phyloP scores from a whole-genome alignment of 1,140 invertebrate genomes.

The Drosophila gunungcola region DNA sequence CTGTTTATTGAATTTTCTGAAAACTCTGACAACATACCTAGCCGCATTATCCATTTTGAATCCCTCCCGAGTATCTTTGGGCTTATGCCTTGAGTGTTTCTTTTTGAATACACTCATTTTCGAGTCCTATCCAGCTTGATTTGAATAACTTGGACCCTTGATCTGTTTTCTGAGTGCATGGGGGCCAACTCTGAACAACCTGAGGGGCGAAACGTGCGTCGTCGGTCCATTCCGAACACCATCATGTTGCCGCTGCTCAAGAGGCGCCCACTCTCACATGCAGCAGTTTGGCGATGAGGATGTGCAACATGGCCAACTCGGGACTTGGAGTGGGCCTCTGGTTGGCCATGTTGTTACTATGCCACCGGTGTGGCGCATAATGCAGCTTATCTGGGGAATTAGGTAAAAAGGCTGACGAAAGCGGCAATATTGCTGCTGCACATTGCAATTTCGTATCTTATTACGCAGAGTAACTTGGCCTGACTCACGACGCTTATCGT shows the following conservation, averaged over 20 bases:
- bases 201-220: constrained; percentile 32
- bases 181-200: constrained; percentile 1
- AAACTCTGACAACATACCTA: neutral
- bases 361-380: constrained; percentile 75
- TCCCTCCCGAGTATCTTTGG: neutral
- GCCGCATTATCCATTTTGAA: neutral
- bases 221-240: constrained; percentile 33
- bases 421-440: constrained; percentile 48
- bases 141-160: constrained; percentile 22
- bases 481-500: constrained; percentile 64
- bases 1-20: too few relatives aligned
- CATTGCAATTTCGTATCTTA: constrained; percentile 80
- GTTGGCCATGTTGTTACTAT: constrained; percentile 57
- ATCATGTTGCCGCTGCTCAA: constrained; percentile 44
- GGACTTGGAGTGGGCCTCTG: constrained; percentile 19
- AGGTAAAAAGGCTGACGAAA: constrained; percentile 78
- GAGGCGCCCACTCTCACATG: constrained; percentile 57
- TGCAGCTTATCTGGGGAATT: constrained; percentile 81
- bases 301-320: constrained; percentile 27
- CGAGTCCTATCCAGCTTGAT: constrained; percentile 8
- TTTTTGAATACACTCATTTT: neutral
- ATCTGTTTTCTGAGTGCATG: constrained; percentile 21
- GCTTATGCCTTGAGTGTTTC: neutral
- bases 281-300: constrained; percentile 22
- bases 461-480: constrained; percentile 71